phyloP scores from a whole-genome alignment of 1,140 invertebrate species.

The Cotesia vestalis region DNA sequence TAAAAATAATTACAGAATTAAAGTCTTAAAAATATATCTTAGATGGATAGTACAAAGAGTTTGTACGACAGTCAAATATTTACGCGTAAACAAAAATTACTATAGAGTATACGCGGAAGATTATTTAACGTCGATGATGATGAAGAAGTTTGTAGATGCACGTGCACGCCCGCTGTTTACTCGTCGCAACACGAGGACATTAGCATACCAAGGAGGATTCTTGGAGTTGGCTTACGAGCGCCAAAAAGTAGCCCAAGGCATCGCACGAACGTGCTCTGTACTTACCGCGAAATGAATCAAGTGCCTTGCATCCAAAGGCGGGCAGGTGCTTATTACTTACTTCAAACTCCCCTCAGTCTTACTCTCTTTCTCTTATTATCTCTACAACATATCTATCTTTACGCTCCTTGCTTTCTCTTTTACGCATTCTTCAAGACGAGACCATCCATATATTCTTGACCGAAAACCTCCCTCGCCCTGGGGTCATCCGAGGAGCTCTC shows the following conservation, averaged over 20 bases:
- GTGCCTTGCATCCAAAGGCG: slow-evolving; percentile 57
- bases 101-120: too few species aligned
- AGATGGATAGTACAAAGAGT: background rate
- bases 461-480: slow-evolving; percentile 60
- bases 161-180: slow-evolving; percentile 31
- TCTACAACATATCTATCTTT: background rate
- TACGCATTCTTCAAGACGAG: slow-evolving; percentile 33
- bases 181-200: slow-evolving; percentile 25
- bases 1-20: too few species aligned
- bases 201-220: slow-evolving; percentile 32
- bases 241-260: slow-evolving; percentile 54
- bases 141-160: slow-evolving; percentile 33
- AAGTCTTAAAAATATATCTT: too few species aligned
- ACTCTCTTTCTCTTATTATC: slow-evolving; percentile 39
- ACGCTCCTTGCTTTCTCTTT: slow-evolving; percentile 23
- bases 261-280: slow-evolving; percentile 60
- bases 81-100: background rate
- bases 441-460: slow-evolving; percentile 49
- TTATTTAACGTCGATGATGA: slow-evolving; percentile 12
- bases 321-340: slow-evolving; percentile 67
- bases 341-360: slow-evolving; percentile 40
- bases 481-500: slow-evolving; percentile 54
- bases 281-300: slow-evolving; percentile 67
- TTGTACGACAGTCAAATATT: background rate
- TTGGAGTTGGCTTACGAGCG: background rate